These are phyloP conservation scores for Grantiella picta DNA, from an alignment of 2,113 vertebrate genomes.

Conservation along the genomic window DNA sequence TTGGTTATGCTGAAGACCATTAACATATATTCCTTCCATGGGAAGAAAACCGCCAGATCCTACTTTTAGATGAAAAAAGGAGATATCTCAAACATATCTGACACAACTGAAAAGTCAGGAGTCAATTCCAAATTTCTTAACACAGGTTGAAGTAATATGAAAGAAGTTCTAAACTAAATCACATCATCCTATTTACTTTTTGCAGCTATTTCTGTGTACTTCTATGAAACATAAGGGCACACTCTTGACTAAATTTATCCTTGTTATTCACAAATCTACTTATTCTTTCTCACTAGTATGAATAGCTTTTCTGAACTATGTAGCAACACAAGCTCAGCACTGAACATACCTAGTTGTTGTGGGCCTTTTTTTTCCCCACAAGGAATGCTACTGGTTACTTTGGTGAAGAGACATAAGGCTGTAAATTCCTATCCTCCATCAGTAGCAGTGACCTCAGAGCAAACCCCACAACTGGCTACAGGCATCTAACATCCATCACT, in stretches of 20 bases:
- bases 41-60: background rate
- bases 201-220: background rate
- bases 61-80: background rate
- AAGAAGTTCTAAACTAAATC: background rate
- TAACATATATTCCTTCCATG: fast-evolving
- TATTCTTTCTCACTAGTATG: background rate
- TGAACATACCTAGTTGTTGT: background rate
- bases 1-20: background rate
- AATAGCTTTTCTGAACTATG: background rate
- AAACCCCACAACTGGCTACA: slow-evolving; percentile 87
- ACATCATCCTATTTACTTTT: background rate
- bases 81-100: background rate
- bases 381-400: slow-evolving; percentile 31
- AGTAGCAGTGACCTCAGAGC: slow-evolving; percentile 75
- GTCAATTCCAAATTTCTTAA: background rate
- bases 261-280: background rate
- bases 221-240: background rate
- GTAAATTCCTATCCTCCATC: slow-evolving; percentile 78
- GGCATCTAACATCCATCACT: slow-evolving; percentile 86
- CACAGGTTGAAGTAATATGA: background rate
- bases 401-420: slow-evolving; percentile 59
- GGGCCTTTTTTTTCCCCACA: background rate
- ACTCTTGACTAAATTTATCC: background rate
- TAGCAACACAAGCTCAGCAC: background rate
- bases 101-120: background rate